Evolutionary conservation across 2,797 vertebrate species (phyloP).

Genomic region (Passerculus sandwichensis): DNA sequence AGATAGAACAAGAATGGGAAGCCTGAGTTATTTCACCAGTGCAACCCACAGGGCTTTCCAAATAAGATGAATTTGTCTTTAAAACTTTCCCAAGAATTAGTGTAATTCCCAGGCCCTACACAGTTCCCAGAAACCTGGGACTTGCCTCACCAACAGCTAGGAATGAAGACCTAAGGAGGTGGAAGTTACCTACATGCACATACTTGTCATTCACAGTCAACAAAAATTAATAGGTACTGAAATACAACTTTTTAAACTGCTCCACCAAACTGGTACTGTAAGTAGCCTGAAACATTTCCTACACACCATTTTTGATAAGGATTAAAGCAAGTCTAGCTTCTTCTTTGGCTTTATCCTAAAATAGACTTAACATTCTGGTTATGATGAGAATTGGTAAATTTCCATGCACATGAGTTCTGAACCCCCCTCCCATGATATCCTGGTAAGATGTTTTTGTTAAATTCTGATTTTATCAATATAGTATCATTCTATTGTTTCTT

Average conservation of each 20-base stretch:
- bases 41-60: neutral
- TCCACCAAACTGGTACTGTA: neutral
- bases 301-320: neutral
- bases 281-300: neutral
- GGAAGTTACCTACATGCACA: neutral
- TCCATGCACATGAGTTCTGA: neutral
- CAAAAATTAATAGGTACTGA: neutral
- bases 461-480: neutral
- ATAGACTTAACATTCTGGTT: neutral
- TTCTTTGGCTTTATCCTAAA: neutral
- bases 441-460: neutral
- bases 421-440: fast-evolving
- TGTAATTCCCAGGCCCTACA: neutral
- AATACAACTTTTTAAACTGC: neutral
- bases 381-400: neutral
- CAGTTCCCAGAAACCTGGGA: neutral
- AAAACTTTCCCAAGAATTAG: neutral
- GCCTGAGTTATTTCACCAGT: neutral
- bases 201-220: neutral
- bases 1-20: neutral
- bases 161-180: neutral
- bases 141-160: neutral
- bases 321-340: neutral
- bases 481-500: neutral
- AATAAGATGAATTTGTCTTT: neutral